A percentile compares a stretch with the other conserved stretches of the same genome.
These are phyloP conservation scores for Nycticorax nycticorax DNA, from an alignment of 2,113 vertebrate genomes.

Conservation along the genomic window DNA sequence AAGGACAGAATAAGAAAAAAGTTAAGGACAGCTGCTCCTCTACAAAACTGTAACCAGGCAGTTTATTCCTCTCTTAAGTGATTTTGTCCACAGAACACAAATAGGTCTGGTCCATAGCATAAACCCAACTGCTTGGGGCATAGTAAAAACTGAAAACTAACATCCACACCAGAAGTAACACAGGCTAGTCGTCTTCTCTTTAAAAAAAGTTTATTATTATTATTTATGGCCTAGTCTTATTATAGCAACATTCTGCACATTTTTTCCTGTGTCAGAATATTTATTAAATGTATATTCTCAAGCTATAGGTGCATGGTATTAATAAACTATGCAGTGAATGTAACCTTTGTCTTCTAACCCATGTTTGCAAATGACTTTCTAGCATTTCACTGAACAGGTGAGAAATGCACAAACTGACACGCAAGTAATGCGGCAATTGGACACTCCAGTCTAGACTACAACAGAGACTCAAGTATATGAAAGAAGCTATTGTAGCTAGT, in stretches of 20 bases:
- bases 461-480: not conserved
- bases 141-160: not conserved
- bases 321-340: not conserved
- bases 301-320: not conserved
- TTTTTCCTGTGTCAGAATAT: not conserved
- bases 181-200: not conserved
- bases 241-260: not conserved
- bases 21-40: not conserved
- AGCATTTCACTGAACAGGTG: slow-evolving; percentile 29
- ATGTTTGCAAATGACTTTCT: slow-evolving; percentile 3
- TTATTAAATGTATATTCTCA: not conserved
- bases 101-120: not conserved
- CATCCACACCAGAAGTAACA: not conserved
- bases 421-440: not conserved
- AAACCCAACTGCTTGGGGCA: not conserved
- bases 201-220: not conserved
- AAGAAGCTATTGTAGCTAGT: not conserved
- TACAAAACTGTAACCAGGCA: rapidly evolving
- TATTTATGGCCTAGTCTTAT: not conserved
- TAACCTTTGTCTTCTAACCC: not conserved
- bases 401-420: not conserved
- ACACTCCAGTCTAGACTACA: not conserved
- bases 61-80: not conserved
- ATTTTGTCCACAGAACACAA: not conserved
- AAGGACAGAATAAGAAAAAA: not conserved